These are phyloP conservation scores for Ornithoptera alexandrae DNA, from an alignment of 2,888 invertebrate genomes.

Conservation along the genomic window DNA sequence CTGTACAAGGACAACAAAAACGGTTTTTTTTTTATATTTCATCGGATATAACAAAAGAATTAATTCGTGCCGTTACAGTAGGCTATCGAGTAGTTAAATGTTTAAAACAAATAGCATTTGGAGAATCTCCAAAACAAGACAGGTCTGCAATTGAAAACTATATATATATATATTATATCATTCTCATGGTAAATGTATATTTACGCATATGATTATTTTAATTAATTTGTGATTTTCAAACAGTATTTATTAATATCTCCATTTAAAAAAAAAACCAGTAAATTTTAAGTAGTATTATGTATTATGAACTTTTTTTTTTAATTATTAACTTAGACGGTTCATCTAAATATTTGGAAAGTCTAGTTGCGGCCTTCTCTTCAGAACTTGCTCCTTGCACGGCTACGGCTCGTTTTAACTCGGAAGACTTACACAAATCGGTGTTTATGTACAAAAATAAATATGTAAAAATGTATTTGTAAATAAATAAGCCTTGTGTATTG, in stretches of 20 bases:
- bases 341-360: not conserved
- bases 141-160: too few species aligned
- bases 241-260: too few species aligned
- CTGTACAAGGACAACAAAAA: conserved; percentile 21
- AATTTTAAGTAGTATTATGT: not conserved
- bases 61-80: not conserved
- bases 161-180: too few species aligned
- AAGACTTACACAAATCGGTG: not conserved
- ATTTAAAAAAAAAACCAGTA: not conserved
- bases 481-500: too few species aligned
- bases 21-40: not conserved
- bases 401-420: conserved; percentile 7
- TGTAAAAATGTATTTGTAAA: too few species aligned
- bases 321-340: not conserved
- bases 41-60: not conserved
- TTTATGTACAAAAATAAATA: not conserved
- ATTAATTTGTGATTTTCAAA: too few species aligned
- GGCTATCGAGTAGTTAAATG: not conserved
- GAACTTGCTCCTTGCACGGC: not conserved
- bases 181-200: too few species aligned
- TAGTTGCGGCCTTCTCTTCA: not conserved
- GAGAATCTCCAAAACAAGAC: too few species aligned
- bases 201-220: too few species aligned
- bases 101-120: not conserved
- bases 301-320: not conserved